A percentile compares a stretch with the other conserved stretches of the same genome.
Evolutionary conservation across 2,888 invertebrate species (phyloP).

Genomic region (Holacanthella duospinosa): DNA sequence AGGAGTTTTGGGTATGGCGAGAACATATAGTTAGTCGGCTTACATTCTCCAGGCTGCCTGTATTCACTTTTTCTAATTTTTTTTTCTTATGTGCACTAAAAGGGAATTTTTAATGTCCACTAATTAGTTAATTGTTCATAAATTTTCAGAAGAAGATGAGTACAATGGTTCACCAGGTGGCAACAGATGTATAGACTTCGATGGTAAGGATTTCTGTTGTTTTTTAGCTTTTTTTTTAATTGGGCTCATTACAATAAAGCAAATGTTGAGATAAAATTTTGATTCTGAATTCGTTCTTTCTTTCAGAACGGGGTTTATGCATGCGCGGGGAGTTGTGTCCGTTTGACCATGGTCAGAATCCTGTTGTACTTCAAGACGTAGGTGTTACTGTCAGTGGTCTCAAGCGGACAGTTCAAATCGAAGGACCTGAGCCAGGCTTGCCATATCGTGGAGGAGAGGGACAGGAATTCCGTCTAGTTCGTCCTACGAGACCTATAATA

Average conservation of each 20-base stretch:
- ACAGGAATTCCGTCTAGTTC: conserved; percentile 1
- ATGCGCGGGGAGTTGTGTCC: conserved; percentile 94
- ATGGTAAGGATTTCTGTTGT: conserved; percentile 60
- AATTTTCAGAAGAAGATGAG: not conserved
- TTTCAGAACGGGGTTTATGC: conserved; percentile 81
- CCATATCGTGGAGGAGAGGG: not conserved
- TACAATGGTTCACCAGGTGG: not conserved
- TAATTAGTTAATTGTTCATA: too few relatives aligned
- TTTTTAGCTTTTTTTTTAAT: too few relatives aligned
- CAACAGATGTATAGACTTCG: conserved; percentile 71
- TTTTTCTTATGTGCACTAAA: too few relatives aligned
- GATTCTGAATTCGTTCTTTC: conserved; percentile 15
- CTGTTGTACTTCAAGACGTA: conserved; percentile 78
- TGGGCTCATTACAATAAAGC: not conserved
- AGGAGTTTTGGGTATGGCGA: too few relatives aligned
- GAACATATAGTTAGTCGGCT: too few relatives aligned
- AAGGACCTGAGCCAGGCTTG: not conserved
- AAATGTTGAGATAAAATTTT: not conserved
- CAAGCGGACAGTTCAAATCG: not conserved
- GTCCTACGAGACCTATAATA: conserved; percentile 14
- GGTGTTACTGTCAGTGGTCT: not conserved
- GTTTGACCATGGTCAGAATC: conserved; percentile 93
- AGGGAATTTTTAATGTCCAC: too few relatives aligned
- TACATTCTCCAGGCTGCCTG: too few relatives aligned
- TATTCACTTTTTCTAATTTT: too few relatives aligned